Percentiles rank a stretch among this genome's conserved stretches.
Conservation (phyloP, 2,888 invertebrate genomes). For the Polietes domitor region DNA sequence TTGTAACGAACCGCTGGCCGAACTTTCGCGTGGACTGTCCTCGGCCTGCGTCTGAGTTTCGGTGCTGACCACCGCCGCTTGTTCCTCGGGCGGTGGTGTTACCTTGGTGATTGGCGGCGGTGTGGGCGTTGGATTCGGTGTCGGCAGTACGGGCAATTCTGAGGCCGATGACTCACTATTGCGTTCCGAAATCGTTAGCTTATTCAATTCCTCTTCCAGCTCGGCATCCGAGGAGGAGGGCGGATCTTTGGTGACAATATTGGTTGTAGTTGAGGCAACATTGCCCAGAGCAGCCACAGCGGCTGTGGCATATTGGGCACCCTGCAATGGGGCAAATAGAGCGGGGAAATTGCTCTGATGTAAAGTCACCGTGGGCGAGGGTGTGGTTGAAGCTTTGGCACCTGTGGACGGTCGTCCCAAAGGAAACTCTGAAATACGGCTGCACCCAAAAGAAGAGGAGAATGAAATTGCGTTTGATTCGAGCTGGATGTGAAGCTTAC, state of each 20-base stretch:
- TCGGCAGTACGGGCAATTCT: constrained; percentile 60
- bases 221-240: constrained; percentile 70
- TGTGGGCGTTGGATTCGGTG: constrained; percentile 69
- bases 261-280: constrained; percentile 50
- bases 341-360: constrained; percentile 65
- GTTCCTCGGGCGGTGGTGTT: constrained; percentile 69
- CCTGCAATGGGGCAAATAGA: constrained; percentile 67
- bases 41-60: constrained; percentile 43
- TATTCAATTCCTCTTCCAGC: constrained; percentile 69
- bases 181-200: constrained; percentile 66
- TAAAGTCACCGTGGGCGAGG: constrained; percentile 72
- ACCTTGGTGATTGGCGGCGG: constrained; percentile 71
- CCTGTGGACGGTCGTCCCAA: constrained; percentile 67
- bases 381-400: constrained; percentile 70
- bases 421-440: constrained; percentile 74
- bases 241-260: constrained; percentile 70
- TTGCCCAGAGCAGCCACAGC: constrained; percentile 51
- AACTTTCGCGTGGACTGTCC: constrained; percentile 58
- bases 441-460: constrained; percentile 54
- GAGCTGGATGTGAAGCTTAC: constrained; percentile 70
- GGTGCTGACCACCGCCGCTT: constrained; percentile 43
- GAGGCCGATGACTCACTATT: constrained; percentile 68
- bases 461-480: neutral
- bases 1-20: constrained; percentile 49
- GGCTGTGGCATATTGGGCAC: constrained; percentile 58